Base-by-base conservation (phyloP, 2,888 invertebrate species). In the Amblyjoppa fuscipennis region DNA sequence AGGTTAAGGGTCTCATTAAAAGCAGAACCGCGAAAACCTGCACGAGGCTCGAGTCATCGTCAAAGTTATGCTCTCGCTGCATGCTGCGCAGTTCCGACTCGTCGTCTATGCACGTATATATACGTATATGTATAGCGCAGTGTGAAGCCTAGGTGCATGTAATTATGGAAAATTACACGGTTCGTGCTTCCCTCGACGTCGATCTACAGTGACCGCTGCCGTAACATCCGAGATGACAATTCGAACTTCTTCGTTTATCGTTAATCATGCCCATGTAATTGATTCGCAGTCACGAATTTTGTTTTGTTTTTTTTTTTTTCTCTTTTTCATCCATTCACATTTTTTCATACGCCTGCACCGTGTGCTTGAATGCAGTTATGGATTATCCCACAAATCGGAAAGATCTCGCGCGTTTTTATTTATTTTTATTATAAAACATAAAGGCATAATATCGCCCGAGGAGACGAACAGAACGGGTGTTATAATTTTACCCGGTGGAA, bases 141-240 rank as follows among this genome's bases (percentile, higher is more conserved):
- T 53, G 56, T 31, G 66, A 66, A 80, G 45, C 25, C 70, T 76
- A 82, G 70, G 75, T 79, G 82, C 76, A 85, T 83, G 73, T 76
- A 80, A 85, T 85, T 85, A 85, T 53, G 79, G 82, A 85, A 85
- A 85, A 85, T 83, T 83, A 85, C 85, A 80, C 51, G 74, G 80
- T 83, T 85, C 85, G 82, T 69, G 73, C 82, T 85, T 83, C 79
- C 68, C 80, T 70, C 38, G 31, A 38, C 16, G 70, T 31, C 56
- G 41, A 76, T 73, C n/a, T 6, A 59, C 68, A 41, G 76, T 68
- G 51, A 28, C 61, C 34, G 66, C 31, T 28, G 59, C 59, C 9
- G 49, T 45, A n/a, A 31, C 9, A 4, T 31, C 25, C 2, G 51
- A 49, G 70, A 31, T 31, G n/a, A 49, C 49, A n/a, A 9, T 16